These are phyloP conservation scores for Pampus argenteus DNA, from an alignment of 2,797 vertebrate genomes.

Conservation along the genomic window DNA sequence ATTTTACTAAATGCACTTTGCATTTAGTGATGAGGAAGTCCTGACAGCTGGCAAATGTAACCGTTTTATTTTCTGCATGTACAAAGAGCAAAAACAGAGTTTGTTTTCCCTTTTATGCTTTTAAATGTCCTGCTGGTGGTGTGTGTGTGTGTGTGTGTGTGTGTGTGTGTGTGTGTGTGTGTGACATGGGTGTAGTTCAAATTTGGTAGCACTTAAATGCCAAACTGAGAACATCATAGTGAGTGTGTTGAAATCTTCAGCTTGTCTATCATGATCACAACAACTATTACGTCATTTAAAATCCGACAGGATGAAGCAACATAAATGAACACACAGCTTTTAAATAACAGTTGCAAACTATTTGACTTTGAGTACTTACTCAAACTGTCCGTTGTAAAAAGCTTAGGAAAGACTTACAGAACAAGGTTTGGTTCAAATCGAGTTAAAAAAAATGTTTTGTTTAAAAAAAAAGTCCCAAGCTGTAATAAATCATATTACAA, in stretches of 20 bases:
- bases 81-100: conserved; percentile 10
- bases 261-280: too few species aligned
- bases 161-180: conserved; percentile 4
- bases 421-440: too few species aligned
- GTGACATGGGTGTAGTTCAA: too few species aligned
- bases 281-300: too few species aligned
- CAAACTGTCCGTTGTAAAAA: too few species aligned
- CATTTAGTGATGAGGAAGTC: conserved; percentile 27
- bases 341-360: not conserved
- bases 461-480: not conserved
- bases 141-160: not conserved
- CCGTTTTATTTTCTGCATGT: conserved; percentile 15
- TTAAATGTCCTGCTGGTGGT: conserved; percentile 28
- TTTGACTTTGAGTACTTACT: too few species aligned
- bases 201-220: too few species aligned
- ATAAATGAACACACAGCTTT: not conserved
- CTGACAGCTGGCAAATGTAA: conserved; percentile 23
- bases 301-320: not conserved
- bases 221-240: conserved; percentile 23
- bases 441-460: not conserved
- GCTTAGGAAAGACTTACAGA: too few species aligned
- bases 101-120: conserved; percentile 17
- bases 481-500: not conserved
- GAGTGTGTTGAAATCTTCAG: not conserved
- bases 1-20: conserved; percentile 19